Conservation (phyloP, 2,113 vertebrate genomes). For the Garra rufa region DNA sequence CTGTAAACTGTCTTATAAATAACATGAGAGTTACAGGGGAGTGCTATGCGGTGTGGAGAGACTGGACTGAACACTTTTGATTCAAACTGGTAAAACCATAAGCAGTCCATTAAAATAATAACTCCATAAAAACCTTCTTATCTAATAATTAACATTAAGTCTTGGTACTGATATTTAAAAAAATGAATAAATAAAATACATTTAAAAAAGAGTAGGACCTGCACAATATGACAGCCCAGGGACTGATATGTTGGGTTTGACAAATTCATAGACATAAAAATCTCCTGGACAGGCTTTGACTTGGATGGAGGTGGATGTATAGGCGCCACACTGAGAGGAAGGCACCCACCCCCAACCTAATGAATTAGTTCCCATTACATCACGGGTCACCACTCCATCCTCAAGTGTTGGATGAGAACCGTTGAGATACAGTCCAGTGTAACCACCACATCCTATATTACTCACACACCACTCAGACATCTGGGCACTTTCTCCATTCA, state of each 20-base stretch:
- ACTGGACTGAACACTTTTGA: too few species aligned
- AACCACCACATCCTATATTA: background rate
- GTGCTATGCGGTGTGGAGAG: too few species aligned
- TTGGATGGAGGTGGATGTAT: background rate
- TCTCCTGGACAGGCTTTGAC: conserved; percentile 6
- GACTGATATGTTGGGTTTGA: background rate
- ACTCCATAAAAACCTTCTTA: too few species aligned
- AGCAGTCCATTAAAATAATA: too few species aligned
- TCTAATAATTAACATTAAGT: too few species aligned
- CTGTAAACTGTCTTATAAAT: too few species aligned
- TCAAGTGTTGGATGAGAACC: conserved; percentile 27
- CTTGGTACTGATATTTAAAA: background rate
- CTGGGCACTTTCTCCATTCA: conserved; percentile 38
- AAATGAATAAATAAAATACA: background rate
- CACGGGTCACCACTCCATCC: conserved; percentile 28
- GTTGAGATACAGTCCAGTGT: background rate
- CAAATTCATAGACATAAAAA: background rate
- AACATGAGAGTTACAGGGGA: too few species aligned
- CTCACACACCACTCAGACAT: conserved; percentile 40
- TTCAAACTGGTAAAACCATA: too few species aligned
- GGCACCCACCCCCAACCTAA: too few species aligned
- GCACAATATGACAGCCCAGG: background rate
- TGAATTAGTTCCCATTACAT: background rate
- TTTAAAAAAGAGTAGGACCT: background rate
- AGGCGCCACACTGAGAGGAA: background rate